Conservation (phyloP, 2,113 vertebrate genomes). For the Microtus ochrogaster region DNA sequence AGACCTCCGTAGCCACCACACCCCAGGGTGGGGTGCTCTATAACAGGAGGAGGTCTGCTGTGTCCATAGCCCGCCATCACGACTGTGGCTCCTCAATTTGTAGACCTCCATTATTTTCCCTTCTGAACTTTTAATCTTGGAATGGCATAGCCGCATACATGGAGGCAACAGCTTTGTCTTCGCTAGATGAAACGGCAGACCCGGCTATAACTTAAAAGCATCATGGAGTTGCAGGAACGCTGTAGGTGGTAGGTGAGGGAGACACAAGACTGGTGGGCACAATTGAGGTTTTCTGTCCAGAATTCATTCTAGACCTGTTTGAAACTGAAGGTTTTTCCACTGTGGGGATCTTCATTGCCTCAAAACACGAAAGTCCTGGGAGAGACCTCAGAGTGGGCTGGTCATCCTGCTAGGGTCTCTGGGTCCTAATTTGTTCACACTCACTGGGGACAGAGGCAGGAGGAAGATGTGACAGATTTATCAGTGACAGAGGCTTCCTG, state of each 20-base stretch:
- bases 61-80: not conserved
- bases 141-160: not conserved
- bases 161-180: not conserved
- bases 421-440: not conserved
- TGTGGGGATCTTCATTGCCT: not conserved
- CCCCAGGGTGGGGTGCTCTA: rapidly evolving
- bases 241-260: not conserved
- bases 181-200: not conserved
- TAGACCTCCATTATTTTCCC: not conserved
- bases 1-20: not conserved
- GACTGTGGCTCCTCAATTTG: not conserved
- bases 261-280: not conserved
- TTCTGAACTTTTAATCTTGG: not conserved
- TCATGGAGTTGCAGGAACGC: not conserved
- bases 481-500: not conserved
- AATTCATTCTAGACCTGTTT: not conserved
- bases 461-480: not conserved
- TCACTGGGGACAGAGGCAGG: rapidly evolving
- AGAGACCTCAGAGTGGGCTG: not conserved
- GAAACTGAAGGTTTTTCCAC: not conserved
- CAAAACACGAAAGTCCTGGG: rapidly evolving
- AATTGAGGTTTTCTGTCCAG: rapidly evolving
- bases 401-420: not conserved
- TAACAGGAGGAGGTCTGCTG: too few relatives aligned
- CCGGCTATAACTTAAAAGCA: slow-evolving; percentile 36